A percentile compares a stretch with the other conserved stretches of the same genome.
Evolutionary conservation across 2,888 invertebrate species (phyloP).

Genomic region (Teleiodes luculella): DNA sequence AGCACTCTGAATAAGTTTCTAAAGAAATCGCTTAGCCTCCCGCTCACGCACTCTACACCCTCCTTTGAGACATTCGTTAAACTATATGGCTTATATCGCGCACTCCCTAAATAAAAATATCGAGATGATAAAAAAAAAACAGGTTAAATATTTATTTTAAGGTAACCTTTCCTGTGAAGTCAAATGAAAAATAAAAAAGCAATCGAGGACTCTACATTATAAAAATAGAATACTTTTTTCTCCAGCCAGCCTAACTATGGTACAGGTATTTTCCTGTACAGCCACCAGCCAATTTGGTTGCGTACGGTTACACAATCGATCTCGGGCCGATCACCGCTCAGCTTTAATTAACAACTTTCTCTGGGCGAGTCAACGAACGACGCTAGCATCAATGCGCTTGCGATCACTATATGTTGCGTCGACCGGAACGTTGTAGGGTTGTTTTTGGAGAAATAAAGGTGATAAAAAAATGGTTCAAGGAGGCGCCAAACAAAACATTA

Average conservation of each 20-base stretch:
- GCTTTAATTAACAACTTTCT: slow-evolving; percentile 72
- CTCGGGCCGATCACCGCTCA: slow-evolving; percentile 43
- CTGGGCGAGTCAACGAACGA: slow-evolving; percentile 64
- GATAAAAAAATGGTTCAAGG: too few species aligned
- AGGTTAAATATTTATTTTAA: too few species aligned
- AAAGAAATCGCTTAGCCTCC: too few species aligned
- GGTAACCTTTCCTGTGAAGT: too few species aligned
- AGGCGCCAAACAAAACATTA: too few species aligned
- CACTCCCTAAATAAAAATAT: too few species aligned
- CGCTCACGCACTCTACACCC: too few species aligned
- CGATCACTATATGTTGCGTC: neutral
- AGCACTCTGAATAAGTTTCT: too few species aligned
- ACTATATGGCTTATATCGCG: too few species aligned
- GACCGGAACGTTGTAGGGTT: neutral
- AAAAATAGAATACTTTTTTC: slow-evolving; percentile 5
- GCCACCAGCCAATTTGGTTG: slow-evolving; percentile 52
- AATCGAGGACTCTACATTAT: neutral
- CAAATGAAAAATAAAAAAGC: neutral
- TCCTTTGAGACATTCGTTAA: too few species aligned
- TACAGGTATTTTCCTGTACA: slow-evolving; percentile 48
- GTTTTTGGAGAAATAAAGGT: neutral
- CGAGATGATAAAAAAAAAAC: too few species aligned
- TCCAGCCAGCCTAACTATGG: slow-evolving; percentile 21
- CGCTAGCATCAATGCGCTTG: slow-evolving; percentile 5
- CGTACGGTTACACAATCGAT: slow-evolving; percentile 62